Evolutionary conservation across 2,113 vertebrate species (phyloP), one percentile per base, ranked within the genome.

Genomic region (Pollachius pollachius): DNA sequence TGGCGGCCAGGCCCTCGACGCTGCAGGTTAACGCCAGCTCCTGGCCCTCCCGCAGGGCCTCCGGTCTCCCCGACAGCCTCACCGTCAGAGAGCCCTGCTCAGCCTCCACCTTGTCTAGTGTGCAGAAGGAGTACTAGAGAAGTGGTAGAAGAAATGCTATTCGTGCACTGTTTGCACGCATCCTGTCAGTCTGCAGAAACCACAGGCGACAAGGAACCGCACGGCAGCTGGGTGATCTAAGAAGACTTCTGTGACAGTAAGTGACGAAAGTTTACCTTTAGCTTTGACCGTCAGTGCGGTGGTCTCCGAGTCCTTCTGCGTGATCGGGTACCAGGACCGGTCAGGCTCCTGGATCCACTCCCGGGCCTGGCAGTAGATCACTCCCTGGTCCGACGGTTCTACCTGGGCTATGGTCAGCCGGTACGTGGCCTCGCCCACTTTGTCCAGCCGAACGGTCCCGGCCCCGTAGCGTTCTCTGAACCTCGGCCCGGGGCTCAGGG

Each of bases 331-430:
- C 96, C 97, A 99, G 0, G 81, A 92, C 56, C 80, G 66, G 67
- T 96, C 94, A 0, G 94, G 94, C 71, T 99, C 96, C 85, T 95
- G 92, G 62, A 97, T 95, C 96, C 95, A 98, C 68, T 98, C 95
- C 0, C 79, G 75, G 2, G 91, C 94, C 65, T 90, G 86, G 4
- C 96, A 98, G 87, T 92, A 94, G 70, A 97, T 75, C 48, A 78
- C 76, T 0, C 96, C 96, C 64, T 84, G 82, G 74, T 98, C 96
- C 0, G 92, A 91, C 0, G 60, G 70, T 85, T 89, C 77, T 16
- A 92, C 65, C 3, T 68, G 82, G 30, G 15, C 0, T 0, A 98
- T 69, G 54, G 72, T 80, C 16, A 99, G 88, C 71, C 74, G 93
- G 87, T 94, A 98, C 0, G 67, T 84, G 11, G 86, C 67, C 21